Percentiles rank a stretch among this genome's conserved stretches.
phyloP scores from a whole-genome alignment of 2,797 vertebrate genomes.

The Tamandua tetradactyla region DNA sequence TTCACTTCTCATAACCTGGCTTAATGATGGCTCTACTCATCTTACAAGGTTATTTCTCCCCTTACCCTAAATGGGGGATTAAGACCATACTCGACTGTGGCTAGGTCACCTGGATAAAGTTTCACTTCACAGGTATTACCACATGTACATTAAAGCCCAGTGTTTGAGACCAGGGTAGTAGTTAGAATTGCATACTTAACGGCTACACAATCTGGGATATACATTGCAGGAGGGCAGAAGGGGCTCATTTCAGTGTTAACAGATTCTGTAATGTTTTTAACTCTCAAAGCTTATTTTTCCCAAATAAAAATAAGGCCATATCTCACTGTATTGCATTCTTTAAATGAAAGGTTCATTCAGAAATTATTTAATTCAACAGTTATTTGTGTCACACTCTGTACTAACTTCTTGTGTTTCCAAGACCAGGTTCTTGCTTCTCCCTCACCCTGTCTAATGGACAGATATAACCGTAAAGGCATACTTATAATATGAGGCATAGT shows the following conservation, averaged over 20 bases:
- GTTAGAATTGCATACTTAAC: background rate
- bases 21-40: conserved; percentile 66
- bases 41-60: conserved; percentile 65
- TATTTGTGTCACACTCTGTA: background rate
- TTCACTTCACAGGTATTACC: conserved; percentile 58
- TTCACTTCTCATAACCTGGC: conserved; percentile 66
- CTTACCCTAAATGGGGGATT: conserved; percentile 21
- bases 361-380: background rate
- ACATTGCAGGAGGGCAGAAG: background rate
- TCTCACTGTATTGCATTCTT: conserved; percentile 18
- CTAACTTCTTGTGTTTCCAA: background rate
- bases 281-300: background rate
- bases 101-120: conserved; percentile 51
- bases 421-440: background rate
- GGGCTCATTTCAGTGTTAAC: background rate
- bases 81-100: conserved; percentile 41
- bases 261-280: background rate
- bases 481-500: background rate
- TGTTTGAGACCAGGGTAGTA: background rate
- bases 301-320: conserved; percentile 10
- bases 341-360: background rate
- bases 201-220: background rate
- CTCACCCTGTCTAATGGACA: background rate
- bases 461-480: background rate
- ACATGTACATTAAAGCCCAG: background rate